A percentile compares a stretch with the other conserved stretches of the same genome.
Evolutionary conservation across 1,140 invertebrate species (phyloP).

Genomic region (Solenopsis fugax): DNA sequence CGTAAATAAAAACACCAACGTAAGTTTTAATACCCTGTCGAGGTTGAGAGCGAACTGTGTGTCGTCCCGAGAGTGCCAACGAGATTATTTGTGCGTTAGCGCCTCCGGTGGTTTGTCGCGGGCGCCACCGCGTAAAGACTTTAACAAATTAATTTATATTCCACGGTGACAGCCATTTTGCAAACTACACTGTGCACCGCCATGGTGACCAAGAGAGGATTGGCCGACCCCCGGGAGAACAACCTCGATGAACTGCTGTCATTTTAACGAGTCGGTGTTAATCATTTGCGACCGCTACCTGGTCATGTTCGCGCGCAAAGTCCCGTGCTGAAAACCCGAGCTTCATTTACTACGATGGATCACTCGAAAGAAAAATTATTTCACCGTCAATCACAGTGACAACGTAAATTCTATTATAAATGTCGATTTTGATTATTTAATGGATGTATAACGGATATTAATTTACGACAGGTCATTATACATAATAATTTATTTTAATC

Average conservation of each 20-base stretch:
- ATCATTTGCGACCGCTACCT: constrained; percentile 37
- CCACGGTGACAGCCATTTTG: constrained; percentile 65
- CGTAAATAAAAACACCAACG: constrained; percentile 71
- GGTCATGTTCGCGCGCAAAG: constrained; percentile 32
- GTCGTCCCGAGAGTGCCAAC: constrained; percentile 46
- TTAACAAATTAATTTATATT: constrained; percentile 76
- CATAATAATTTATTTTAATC: constrained; percentile 41
- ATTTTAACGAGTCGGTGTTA: constrained; percentile 61
- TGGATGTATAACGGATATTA: constrained; percentile 30
- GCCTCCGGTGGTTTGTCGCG: constrained; percentile 35
- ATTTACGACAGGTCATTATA: constrained; percentile 29
- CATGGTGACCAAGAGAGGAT: constrained; percentile 19
- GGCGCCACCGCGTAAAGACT: constrained; percentile 44
- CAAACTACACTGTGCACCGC: constrained; percentile 44
- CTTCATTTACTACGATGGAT: constrained; percentile 22
- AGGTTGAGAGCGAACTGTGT: constrained; percentile 32
- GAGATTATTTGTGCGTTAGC: constrained; percentile 69
- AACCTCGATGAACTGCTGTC: constrained; percentile 57
- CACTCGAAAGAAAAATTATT: constrained; percentile 36
- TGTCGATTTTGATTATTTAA: constrained; percentile 22
- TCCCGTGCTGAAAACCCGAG: constrained; percentile 1
- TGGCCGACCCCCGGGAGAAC: constrained; percentile 53
- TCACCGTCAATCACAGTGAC: constrained; percentile 1
- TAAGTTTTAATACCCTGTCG: constrained; percentile 69
- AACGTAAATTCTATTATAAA: constrained; percentile 18